A percentile compares a stretch with the other conserved stretches of the same genome.
Conservation (phyloP, 2,888 invertebrate species). For the Ophioninae sp. region DNA sequence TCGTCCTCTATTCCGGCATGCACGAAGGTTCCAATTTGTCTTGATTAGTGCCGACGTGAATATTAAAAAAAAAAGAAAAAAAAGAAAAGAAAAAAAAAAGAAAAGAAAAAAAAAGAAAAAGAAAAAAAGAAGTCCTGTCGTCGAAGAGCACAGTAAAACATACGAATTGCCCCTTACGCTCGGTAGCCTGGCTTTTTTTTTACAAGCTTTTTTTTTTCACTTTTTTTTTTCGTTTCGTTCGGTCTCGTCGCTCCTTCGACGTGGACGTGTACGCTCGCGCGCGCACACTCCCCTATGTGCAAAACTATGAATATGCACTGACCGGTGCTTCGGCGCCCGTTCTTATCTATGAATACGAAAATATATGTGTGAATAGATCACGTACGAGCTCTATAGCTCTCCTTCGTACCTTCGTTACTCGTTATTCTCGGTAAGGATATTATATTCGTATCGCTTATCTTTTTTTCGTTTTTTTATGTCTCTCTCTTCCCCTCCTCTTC, state of each 20-base stretch:
- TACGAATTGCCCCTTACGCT: slow-evolving; percentile 37
- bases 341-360: slow-evolving; percentile 60
- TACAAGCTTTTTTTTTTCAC: too few relatives aligned
- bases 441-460: slow-evolving; percentile 31
- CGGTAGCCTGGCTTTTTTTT: slow-evolving; percentile 21
- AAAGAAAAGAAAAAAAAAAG: too few relatives aligned
- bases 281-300: slow-evolving; percentile 16
- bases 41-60: slow-evolving; percentile 77
- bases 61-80: slow-evolving; percentile 69
- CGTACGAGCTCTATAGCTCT: slow-evolving; percentile 51
- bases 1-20: slow-evolving; percentile 44
- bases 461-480: neutral
- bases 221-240: too few relatives aligned
- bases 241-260: slow-evolving; percentile 20
- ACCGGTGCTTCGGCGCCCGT: slow-evolving; percentile 47
- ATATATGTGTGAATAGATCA: slow-evolving; percentile 58
- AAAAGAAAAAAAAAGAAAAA: too few relatives aligned
- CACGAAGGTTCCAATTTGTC: slow-evolving; percentile 78
- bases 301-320: slow-evolving; percentile 61
- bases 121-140: slow-evolving; percentile 39
- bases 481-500: slow-evolving; percentile 4
- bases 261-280: slow-evolving; percentile 12
- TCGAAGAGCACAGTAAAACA: slow-evolving; percentile 34
- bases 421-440: slow-evolving; percentile 23
- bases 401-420: slow-evolving; percentile 21